Evolutionary conservation across 2,113 vertebrate species (phyloP), one percentile per base, ranked within the genome.

Genomic region (Merops nubicus): DNA sequence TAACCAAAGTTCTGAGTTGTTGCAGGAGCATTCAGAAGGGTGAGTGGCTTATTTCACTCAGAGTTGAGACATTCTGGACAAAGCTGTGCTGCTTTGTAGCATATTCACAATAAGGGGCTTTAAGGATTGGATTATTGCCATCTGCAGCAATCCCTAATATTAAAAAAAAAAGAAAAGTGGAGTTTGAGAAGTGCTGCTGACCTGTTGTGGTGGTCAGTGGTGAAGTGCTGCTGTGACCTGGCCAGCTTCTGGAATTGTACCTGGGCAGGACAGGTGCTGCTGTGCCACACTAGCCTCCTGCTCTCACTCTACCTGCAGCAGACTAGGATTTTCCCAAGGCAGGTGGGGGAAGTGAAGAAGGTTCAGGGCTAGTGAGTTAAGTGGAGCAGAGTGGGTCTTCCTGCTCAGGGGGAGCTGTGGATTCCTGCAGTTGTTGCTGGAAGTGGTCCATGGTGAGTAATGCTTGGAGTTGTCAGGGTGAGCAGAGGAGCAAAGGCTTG

Each of bases 11-110:
- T 70, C 23, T 28, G 77, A 75, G 77, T 38, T 72, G 29, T 82
- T 91, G 69, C 34, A 38, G 77, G 74, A 82, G 43, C 47, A 68
- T 95, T 93, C 89, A 60, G 47, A 50, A 91, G 68, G 33, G 42
- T 89, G 85, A 94, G 81, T 94, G 87, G 88, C 74, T 95, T 93
- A 75, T 42, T 93, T 75, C 38, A 59, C 79, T 94, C 85, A 75
- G 60, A 78, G 43, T 74, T 47, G 69, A 87, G 85, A 47, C 56
- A 23, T 81, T 38, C 29, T 0, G 2, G 65, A 45, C 87, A 68
- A 94, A 89, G 33, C 64, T 54, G 0, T 75, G 34, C 34, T 59
- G 38, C 64, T 59, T 93, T 75, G 47, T 84, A 72, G 56, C 29
- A 8, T 87, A 31, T 75, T 93, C 69, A 45, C 29, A 74, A 8